Base-by-base conservation (phyloP, 2,888 invertebrate species). In the Ennomos quercinarius region DNA sequence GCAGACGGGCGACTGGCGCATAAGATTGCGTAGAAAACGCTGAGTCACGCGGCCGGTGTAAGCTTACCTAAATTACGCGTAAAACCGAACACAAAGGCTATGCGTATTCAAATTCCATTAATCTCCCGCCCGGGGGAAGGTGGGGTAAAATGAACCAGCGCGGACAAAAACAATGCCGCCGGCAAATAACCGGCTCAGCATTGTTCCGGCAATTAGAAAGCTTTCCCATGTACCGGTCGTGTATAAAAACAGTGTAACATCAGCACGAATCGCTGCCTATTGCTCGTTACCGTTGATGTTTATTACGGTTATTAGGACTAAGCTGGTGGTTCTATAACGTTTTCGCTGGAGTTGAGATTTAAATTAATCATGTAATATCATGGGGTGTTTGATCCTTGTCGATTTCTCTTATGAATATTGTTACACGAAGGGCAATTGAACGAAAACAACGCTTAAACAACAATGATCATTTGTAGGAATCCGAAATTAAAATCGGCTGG, bases 151-250 rank as follows among this genome's bases (percentile, higher is more conserved):
- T 91, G 90, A 92, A 90, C 91, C 90, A 84, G 88, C 86, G 80
- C 86, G 91, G 91, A 91, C 91, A 91, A 92, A 92, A 92, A 92
- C 91, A 92, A 92, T 91, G 91, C 90, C 91, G 87, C 84, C 85
- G 89, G 91, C 91, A 87, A 89, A 92, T 91, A 91, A 91, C 91
- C 90, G 87, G 91, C 89, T 91, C 91, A 89, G 91, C 91, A 91
- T 92, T 93, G 92, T 92, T 91, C 90, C 91, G 91, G 90, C 93
- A 93, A 92, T 92, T 92, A 93, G 93, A 92, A 91, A 92, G 93
- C 91, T 92, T 93, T 93, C 90, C 91, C 91, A 89, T 91, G 91
- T 91, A 91, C 89, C 86, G 88, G 87, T 80, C 90, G 89, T 89
- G 91, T 91, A 91, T 92, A 91, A 91, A 91, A 92, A 92, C 91